Percentiles rank a stretch among this genome's conserved stretches.
Conservation (phyloP, 2,797 vertebrate species). For the Acipenser oxyrinchus region DNA sequence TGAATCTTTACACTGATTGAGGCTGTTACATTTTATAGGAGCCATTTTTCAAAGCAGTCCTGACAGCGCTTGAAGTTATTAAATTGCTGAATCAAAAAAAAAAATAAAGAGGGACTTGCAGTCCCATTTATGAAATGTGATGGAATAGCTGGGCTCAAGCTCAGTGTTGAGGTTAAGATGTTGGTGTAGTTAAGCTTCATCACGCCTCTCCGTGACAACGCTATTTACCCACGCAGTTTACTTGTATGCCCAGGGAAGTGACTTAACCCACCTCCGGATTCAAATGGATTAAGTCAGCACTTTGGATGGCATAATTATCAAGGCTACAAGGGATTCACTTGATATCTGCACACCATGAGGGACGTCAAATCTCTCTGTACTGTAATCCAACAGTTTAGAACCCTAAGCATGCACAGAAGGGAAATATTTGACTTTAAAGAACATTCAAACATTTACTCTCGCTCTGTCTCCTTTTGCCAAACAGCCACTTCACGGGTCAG, state of each 20-base stretch:
- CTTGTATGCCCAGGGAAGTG: constrained; percentile 59
- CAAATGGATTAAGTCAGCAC: constrained; percentile 35
- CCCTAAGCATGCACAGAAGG: neutral
- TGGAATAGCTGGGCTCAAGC: constrained; percentile 44
- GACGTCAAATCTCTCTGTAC: constrained; percentile 26
- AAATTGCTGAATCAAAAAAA: constrained; percentile 88
- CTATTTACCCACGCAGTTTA: constrained; percentile 60
- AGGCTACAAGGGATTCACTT: constrained; percentile 28
- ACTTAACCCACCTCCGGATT: constrained; percentile 60
- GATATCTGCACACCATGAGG: constrained; percentile 40
- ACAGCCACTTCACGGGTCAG: no score
- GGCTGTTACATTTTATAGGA: constrained; percentile 97
- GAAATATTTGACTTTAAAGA: neutral
- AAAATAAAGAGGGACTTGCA: constrained; percentile 40
- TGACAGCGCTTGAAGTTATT: constrained; percentile 98
- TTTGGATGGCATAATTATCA: constrained; percentile 41
- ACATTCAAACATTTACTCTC: neutral
- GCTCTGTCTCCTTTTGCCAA: neutral
- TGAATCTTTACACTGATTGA: constrained; percentile 88
- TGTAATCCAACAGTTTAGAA: neutral
- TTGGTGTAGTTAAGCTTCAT: constrained; percentile 52
- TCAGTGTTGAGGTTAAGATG: constrained; percentile 49
- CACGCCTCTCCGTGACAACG: constrained; percentile 49
- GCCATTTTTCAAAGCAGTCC: constrained; percentile 92
- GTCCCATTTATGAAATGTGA: constrained; percentile 61